Percentiles rank a stretch among this genome's conserved stretches.
phyloP scores from a whole-genome alignment of 2,113 vertebrate genomes.

The Calonectris borealis region DNA sequence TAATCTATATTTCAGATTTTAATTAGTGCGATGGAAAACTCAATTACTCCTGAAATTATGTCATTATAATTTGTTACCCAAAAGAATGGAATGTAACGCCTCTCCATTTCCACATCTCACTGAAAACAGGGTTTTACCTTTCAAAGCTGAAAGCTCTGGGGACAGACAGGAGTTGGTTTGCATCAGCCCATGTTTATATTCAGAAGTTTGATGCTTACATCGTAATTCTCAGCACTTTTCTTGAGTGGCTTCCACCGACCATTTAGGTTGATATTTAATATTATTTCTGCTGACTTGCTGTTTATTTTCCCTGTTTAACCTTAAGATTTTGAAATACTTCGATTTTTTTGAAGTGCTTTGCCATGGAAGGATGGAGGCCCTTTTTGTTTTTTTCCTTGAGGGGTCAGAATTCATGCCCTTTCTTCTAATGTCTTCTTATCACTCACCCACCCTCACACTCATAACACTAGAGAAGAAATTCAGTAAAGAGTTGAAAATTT shows the following conservation, averaged over 20 bases:
- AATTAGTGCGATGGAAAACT: not conserved
- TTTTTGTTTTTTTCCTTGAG: not conserved
- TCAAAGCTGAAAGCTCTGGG: not conserved
- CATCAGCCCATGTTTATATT: not conserved
- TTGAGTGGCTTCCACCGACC: not conserved
- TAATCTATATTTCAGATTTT: slow-evolving; percentile 6
- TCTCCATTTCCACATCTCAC: not conserved
- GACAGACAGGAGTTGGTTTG: not conserved
- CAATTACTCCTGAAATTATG: slow-evolving; percentile 13
- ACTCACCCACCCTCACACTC: not conserved
- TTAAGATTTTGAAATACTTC: not conserved
- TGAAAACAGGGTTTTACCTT: not conserved
- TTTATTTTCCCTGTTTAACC: not conserved
- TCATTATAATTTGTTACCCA: not conserved
- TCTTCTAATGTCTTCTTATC: not conserved
- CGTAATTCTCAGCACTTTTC: not conserved
- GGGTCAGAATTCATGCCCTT: not conserved
- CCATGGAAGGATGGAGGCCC: not conserved
- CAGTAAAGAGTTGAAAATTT: no score
- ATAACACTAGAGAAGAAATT: not conserved
- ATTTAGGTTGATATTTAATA: not conserved
- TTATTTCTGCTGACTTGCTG: not conserved
- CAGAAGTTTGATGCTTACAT: not conserved
- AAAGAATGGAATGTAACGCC: not conserved
- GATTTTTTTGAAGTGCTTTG: not conserved